phyloP scores from a whole-genome alignment of 2,888 invertebrate genomes.

The Drosophila imparisetae region DNA sequence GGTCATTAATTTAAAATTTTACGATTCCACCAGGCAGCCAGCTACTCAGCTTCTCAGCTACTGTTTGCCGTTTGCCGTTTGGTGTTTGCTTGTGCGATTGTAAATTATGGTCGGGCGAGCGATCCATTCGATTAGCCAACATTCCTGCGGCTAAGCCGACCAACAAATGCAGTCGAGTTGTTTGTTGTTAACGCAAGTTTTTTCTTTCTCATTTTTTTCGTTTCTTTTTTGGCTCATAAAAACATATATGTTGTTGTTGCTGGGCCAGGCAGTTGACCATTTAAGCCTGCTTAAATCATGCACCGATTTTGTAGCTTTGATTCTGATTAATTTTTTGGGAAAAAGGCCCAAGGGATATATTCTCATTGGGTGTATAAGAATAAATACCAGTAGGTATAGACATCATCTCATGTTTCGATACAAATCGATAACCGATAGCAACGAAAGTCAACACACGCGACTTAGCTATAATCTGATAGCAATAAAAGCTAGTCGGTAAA shows the following conservation, averaged over 20 bases:
- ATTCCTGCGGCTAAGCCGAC: slow-evolving; percentile 54
- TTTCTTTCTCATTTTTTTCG: background rate
- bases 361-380: background rate
- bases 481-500: background rate
- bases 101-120: slow-evolving; percentile 79
- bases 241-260: slow-evolving; percentile 36
- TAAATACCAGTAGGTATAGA: background rate
- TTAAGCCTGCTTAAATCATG: slow-evolving; percentile 25
- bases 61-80: slow-evolving; percentile 33
- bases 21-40: slow-evolving; percentile 69
- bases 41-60: slow-evolving; percentile 55
- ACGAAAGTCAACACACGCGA: background rate
- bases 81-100: slow-evolving; percentile 74
- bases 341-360: background rate
- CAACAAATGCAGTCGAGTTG: slow-evolving; percentile 21
- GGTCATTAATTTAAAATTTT: slow-evolving; percentile 83
- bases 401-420: background rate
- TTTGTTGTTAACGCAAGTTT: slow-evolving; percentile 38
- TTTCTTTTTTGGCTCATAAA: slow-evolving; percentile 51
- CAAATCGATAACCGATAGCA: background rate
- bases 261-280: slow-evolving; percentile 57
- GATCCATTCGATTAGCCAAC: slow-evolving; percentile 60
- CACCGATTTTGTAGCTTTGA: background rate
- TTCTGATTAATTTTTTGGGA: background rate
- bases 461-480: background rate